Evolutionary conservation across 2,797 vertebrate genomes (phyloP), one percentile per base, ranked within the genome.

Genomic region (Numenius phaeopus): DNA sequence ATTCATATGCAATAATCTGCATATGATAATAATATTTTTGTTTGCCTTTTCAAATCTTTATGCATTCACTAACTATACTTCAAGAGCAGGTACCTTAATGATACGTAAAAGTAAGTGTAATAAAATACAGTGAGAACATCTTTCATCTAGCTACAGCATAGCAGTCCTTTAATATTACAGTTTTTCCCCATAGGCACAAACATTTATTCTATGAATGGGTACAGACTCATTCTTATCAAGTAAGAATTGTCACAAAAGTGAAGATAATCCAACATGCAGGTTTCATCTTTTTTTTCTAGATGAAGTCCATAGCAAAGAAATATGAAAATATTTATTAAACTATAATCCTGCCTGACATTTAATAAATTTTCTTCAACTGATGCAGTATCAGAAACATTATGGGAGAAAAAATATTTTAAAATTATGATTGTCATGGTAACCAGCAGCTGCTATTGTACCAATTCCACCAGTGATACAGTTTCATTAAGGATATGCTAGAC

Each of bases 401-500:
- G 66, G 55, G 8, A 4, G 64, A 89, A 75, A 94, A 92, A 52
- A 55, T 30, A 42, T 37, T 84, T 94, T 20, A 42, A 96, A 92
- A 96, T 93, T 89, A 76, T 94, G 19, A 96, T 96, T 94, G 52
- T 87, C 77, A 94, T 95, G 81, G 89, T 71, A 95, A 97, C 87
- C 92, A 62, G n/a, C 58, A 92, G 67, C 58, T 96, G 34, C 42
- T 67, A 24, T 69, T 77, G 18, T 92, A 77, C 21, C 44, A 71
- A 26, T 87, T 90, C 42, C 32, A 84, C 37, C 27, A 50, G 29
- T 70, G 46, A 52, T 47, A 65, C 9, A 47, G 29, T 89, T 92
- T 93, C 69, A 67, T 89, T 83, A 87, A 81, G 39, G 69, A 65
- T 81, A 27, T 86, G 29, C 78, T 75, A 46, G 32, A 71, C 3